Base-by-base conservation (phyloP, 2,888 invertebrate genomes). In the Volucella bombylans region DNA sequence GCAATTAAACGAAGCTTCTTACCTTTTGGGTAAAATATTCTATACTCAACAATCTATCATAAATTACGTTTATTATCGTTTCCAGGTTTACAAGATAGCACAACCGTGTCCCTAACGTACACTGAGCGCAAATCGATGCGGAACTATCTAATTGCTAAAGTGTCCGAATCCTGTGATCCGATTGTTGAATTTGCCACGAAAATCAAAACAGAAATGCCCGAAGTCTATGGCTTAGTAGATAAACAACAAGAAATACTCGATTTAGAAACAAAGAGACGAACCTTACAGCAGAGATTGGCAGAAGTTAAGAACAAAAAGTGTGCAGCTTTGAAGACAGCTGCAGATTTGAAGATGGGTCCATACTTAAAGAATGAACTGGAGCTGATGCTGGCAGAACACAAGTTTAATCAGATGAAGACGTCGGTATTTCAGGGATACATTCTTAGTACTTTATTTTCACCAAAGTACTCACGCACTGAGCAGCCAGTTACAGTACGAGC, bases 271-370 rank as follows among this genome's bases (percentile, higher is more conserved):
- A 89, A 90, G 43, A 88, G 90, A 23, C 87, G 89, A 1, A 68
- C 43, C 0, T 86, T 89, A 11, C 82, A 89, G 9, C 68, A 88
- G 11, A 87, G 89, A 68, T 69, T 91, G 8, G 81, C 88, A 0
- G 82, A 88, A 18, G 55, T 88, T 15, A 87, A 87, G 9, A 88
- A 87, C 31, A 88, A 88, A 1, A 91, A 91, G 74, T 90, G 90
- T 62, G 83, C 76, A 14, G 87, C 89, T 10, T 87, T 91, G n/a
- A 89, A 89, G 59, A 85, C 86, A 8, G 88, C 88, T 3, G 89
- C 89, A 0, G 91, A 91, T 11, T 49, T 90, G 0, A 91, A 91
- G 86, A 86, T 89, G 87, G 90, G 91, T 0, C 89, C 90, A 0
- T 88, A 89, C 73, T 65, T 90, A 47, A 87, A 77, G 1, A 86